These are phyloP conservation scores for Melanotaenia duboulayi DNA, from an alignment of 2,113 vertebrate genomes.

Conservation along the genomic window DNA sequence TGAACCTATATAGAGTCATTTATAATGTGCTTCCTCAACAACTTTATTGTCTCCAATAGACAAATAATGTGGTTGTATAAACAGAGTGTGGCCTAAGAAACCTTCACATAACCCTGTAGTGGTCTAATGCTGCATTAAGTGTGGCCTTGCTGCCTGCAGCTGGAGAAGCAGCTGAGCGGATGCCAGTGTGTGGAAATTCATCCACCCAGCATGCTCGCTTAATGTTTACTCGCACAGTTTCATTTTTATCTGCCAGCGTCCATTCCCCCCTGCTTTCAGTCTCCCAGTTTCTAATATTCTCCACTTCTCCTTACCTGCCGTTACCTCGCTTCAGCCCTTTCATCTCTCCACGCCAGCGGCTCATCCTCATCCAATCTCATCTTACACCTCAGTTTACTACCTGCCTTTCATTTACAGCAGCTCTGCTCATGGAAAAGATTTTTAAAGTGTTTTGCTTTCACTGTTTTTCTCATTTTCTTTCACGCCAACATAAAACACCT, in stretches of 20 bases:
- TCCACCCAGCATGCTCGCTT: constrained; percentile 48
- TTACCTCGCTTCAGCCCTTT: constrained; percentile 60
- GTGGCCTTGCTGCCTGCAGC: constrained; percentile 46
- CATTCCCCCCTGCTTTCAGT: constrained; percentile 51
- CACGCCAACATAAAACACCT: constrained; percentile 17
- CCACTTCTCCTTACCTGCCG: constrained; percentile 37
- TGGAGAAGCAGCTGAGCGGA: constrained; percentile 30
- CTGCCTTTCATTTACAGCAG: constrained; percentile 16
- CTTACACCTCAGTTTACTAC: constrained; percentile 45
- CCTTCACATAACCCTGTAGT: neutral
- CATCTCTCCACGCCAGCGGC: constrained; percentile 58
- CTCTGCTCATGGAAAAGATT: constrained; percentile 33
- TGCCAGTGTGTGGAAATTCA: constrained; percentile 50
- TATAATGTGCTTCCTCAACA: neutral
- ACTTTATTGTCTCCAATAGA: constrained; percentile 20
- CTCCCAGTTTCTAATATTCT: constrained; percentile 45
- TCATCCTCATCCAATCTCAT: constrained; percentile 64
- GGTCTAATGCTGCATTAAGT: constrained; percentile 11
- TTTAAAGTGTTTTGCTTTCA: constrained; percentile 26
- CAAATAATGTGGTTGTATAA: neutral
- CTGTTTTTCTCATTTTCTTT: constrained; percentile 20
- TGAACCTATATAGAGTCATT: neutral
- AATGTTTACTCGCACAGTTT: constrained; percentile 48
- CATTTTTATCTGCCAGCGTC: constrained; percentile 61
- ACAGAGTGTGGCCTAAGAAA: constrained; percentile 5